These are phyloP conservation scores for Opisthograptis luteolata DNA, from an alignment of 2,888 invertebrate species.

Conservation along the genomic window DNA sequence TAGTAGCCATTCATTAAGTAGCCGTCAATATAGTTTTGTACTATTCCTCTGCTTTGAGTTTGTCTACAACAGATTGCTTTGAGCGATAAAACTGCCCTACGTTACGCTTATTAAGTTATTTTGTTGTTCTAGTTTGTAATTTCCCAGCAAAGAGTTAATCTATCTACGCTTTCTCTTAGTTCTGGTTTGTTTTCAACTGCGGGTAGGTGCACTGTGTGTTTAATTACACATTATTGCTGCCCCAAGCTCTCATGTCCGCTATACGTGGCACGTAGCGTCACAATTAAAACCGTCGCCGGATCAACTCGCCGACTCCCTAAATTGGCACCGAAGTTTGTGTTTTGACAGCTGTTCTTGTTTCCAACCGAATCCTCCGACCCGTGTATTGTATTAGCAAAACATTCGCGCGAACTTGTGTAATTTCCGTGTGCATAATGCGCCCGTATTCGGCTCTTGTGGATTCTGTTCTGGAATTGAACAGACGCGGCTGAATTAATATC, in stretches of 20 bases:
- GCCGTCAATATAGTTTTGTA: no score
- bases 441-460: slow-evolving; percentile 7
- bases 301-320: slow-evolving; percentile 13
- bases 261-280: neutral
- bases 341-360: slow-evolving; percentile 32
- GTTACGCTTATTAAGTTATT: no score
- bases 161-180: no score
- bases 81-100: no score
- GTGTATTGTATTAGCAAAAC: slow-evolving; percentile 29
- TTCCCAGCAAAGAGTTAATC: no score
- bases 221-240: no score
- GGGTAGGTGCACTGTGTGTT: no score
- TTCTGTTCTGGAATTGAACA: slow-evolving; percentile 8
- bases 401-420: slow-evolving; percentile 29
- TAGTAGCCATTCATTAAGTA: no score
- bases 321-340: slow-evolving; percentile 28
- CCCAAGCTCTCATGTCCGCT: neutral
- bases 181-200: no score
- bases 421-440: slow-evolving; percentile 32
- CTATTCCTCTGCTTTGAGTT: no score
- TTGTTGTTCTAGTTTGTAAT: no score
- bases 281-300: slow-evolving; percentile 6
- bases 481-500: neutral
- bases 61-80: no score
- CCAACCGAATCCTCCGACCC: slow-evolving; percentile 16